phyloP scores from a whole-genome alignment of 2,113 vertebrate genomes.

The Nematolebias whitei region DNA sequence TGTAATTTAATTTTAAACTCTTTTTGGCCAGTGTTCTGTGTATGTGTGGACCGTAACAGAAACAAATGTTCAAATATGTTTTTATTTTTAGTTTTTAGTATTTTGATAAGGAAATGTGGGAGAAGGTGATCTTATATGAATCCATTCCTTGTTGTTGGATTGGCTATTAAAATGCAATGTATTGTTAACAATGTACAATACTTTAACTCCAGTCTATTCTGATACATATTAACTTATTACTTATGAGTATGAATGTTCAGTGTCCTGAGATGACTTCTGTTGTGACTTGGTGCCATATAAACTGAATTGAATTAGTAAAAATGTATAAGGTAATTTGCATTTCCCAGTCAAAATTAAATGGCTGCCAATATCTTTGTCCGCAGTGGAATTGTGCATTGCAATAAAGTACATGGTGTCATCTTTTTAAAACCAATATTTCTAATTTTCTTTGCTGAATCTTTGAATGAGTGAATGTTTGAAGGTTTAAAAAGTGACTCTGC shows the following conservation, averaged over 20 bases:
- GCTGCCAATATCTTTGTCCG: neutral
- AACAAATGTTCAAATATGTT: neutral
- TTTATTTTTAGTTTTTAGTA: neutral
- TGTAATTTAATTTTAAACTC: no score
- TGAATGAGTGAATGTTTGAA: neutral
- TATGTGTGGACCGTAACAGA: no score
- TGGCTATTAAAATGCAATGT: neutral
- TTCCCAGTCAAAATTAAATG: neutral
- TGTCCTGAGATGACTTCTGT: no score
- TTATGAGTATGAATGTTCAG: no score
- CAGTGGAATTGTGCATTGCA: neutral
- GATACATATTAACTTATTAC: no score
- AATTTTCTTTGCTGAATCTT: neutral
- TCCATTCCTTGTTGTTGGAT: neutral
- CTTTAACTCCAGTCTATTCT: no score
- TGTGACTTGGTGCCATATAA: no score
- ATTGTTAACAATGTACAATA: no score
- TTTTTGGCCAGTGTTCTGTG: no score
- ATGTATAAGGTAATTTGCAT: no score
- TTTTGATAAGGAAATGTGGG: neutral
- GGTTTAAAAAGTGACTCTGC: neutral
- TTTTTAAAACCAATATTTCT: neutral
- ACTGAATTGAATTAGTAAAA: no score
- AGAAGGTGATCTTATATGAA: neutral
- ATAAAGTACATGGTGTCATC: neutral